Evolutionary conservation across 2,113 vertebrate species (phyloP).

Genomic region (Chinchilla lanigera): DNA sequence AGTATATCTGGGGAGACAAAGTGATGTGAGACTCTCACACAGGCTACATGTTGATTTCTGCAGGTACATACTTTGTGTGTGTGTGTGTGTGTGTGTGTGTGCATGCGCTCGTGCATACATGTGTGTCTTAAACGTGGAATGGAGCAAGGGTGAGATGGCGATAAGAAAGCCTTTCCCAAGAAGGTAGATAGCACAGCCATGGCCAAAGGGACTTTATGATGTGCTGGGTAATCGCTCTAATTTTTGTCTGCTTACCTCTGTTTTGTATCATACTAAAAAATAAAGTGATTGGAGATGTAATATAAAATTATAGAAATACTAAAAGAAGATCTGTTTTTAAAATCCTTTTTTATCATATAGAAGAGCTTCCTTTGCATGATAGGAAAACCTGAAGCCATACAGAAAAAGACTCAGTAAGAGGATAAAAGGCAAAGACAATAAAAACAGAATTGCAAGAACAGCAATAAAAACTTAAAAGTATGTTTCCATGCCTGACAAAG

Average conservation of each 20-base stretch:
- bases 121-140: neutral
- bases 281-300: constrained; percentile 22
- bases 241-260: neutral
- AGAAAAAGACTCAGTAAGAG: constrained; percentile 26
- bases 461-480: constrained; percentile 28
- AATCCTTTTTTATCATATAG: neutral
- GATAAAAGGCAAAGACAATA: constrained; percentile 1
- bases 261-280: neutral
- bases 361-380: constrained; percentile 4
- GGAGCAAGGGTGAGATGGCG: neutral
- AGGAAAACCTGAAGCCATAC: constrained; percentile 17
- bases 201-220: neutral
- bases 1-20: neutral
- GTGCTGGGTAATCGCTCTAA: neutral
- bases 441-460: constrained; percentile 42
- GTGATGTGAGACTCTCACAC: neutral
- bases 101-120: no score
- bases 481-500: neutral
- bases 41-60: neutral
- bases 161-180: neutral
- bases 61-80: neutral
- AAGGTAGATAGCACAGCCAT: neutral
- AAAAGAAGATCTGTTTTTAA: neutral
- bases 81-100: neutral
- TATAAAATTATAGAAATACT: constrained; percentile 37